Evolutionary conservation across 1,140 invertebrate genomes (phyloP).

Genomic region (Megathymus violae): DNA sequence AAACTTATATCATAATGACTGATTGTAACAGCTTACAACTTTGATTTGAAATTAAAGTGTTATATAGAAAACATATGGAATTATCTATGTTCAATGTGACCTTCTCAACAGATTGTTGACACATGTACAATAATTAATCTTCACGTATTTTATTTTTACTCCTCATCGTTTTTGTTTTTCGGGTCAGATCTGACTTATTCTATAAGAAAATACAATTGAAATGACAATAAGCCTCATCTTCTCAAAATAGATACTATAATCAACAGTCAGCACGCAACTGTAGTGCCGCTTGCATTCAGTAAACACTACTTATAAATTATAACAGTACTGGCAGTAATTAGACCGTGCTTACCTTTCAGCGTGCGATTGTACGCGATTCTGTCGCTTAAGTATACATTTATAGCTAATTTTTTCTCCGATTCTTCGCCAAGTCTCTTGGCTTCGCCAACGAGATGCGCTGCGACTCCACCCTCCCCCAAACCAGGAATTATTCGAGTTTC

Average conservation of each 20-base stretch:
- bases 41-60: too few relatives aligned
- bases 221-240: constrained; percentile 6
- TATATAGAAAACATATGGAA: too few relatives aligned
- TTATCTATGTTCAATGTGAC: too few relatives aligned
- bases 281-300: constrained; percentile 18
- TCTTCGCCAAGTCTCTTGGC: constrained; percentile 64
- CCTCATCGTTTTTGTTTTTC: too few relatives aligned
- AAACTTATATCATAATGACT: too few relatives aligned
- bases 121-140: too few relatives aligned
- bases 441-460: constrained; percentile 57
- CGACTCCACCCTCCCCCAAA: constrained; percentile 66
- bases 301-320: constrained; percentile 28
- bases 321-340: constrained; percentile 34
- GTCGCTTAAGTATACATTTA: constrained; percentile 76
- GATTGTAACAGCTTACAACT: too few relatives aligned
- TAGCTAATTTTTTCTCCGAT: constrained; percentile 68
- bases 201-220: too few relatives aligned
- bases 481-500: constrained; percentile 68
- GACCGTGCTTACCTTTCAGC: constrained; percentile 59
- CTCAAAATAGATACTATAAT: constrained; percentile 1
- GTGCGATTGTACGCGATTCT: constrained; percentile 72
- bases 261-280: constrained; percentile 15
- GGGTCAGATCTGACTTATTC: too few relatives aligned
- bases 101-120: too few relatives aligned
- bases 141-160: too few relatives aligned